Base-by-base conservation (phyloP, 2,797 vertebrate genomes). In the Sphenopsis melanotis region DNA sequence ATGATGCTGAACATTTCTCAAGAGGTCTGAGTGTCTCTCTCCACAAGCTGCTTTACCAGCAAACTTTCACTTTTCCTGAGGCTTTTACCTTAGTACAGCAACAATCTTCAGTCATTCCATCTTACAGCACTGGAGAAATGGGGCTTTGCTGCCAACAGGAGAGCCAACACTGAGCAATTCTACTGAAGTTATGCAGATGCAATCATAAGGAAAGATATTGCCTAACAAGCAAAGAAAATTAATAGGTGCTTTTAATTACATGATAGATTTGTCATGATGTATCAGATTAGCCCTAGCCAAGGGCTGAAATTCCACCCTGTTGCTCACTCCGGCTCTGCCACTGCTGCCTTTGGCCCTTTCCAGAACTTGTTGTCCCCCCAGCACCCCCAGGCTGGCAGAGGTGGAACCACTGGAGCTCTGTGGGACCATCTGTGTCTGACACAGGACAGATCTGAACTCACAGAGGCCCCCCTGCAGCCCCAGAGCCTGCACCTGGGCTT, bases 401-500 rank as follows among this genome's bases (percentile, higher is more conserved):
- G 18, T 23, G 56, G 56, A 42, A 16, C 36, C 49, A 17, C 11
- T 42, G 63, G 27, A 42, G 12, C 22, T 5, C 26, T 5, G 15
- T n/a, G 47, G 26, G 15, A 42, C 23, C 8, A 5, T 20, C 11
- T 42, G 22, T 37, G 32, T 37, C 27, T 1, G 1, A 37, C 2
- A 32, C 1, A 0, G 15, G 36, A 6, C 41, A 89, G 41, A 2
- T 21, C 52, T 57, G 47, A 71, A 10, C 30, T 8, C 22, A 41
- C 5, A 42, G 4, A 29, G 22, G 18, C 2, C 2, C 0, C 10
- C 15, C 52, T 16, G 44, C 41, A 83, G 22, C 20, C 36, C 6
- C 23, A 5, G 16, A 37, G n/a, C 2, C 49, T 7, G 3, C 0
- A 1, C 6, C 7, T 29, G 34, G 70, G 3, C 15, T 19, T 0